Evolutionary conservation across 2,113 vertebrate genomes (phyloP).

Genomic region (Lipophrys pholis): DNA sequence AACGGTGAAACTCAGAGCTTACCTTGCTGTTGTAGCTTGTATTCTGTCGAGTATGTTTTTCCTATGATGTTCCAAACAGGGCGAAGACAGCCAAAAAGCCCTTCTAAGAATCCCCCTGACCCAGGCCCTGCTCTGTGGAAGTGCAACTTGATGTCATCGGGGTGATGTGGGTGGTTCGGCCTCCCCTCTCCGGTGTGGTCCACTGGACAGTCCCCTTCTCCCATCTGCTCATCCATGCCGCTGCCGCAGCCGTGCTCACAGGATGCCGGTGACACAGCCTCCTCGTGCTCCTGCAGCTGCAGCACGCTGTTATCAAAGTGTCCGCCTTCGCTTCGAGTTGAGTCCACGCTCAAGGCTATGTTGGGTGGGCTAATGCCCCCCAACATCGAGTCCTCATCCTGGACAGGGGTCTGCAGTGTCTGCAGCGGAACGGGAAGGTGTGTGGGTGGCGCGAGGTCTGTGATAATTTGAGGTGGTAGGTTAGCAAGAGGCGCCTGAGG

Average conservation of each 20-base stretch:
- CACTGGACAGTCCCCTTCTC: slow-evolving; percentile 72
- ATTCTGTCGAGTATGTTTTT: slow-evolving; percentile 97
- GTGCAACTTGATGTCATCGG: slow-evolving; percentile 94
- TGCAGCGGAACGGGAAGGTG: slow-evolving; percentile 79
- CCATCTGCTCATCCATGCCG: slow-evolving; percentile 81
- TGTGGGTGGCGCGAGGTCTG: slow-evolving; percentile 85
- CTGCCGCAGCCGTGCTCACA: slow-evolving; percentile 81
- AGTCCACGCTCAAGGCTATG: slow-evolving; percentile 91
- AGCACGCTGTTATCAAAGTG: slow-evolving; percentile 97
- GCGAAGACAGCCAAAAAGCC: slow-evolving; percentile 94
- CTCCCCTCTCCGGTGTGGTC: slow-evolving; percentile 65
- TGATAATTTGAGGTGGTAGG: slow-evolving; percentile 85
- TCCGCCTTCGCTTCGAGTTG: slow-evolving; percentile 86
- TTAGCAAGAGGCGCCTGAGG: slow-evolving; percentile 73
- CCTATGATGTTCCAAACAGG: slow-evolving; percentile 99
- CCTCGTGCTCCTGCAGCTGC: slow-evolving; percentile 93
- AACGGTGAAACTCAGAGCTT: slow-evolving; percentile 48
- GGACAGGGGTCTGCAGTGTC: slow-evolving; percentile 73
- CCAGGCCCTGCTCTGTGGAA: slow-evolving; percentile 89
- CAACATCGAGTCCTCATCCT: slow-evolving; percentile 78
- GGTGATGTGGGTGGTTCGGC: slow-evolving; percentile 62
- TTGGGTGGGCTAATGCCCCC: slow-evolving; percentile 82
- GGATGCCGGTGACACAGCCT: slow-evolving; percentile 78
- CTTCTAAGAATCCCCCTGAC: slow-evolving; percentile 94
- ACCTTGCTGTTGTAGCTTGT: slow-evolving; percentile 99